Evolutionary conservation across 2,113 vertebrate species (phyloP), one percentile per base, ranked within the genome.

Genomic region (Toxotes jaculatrix): DNA sequence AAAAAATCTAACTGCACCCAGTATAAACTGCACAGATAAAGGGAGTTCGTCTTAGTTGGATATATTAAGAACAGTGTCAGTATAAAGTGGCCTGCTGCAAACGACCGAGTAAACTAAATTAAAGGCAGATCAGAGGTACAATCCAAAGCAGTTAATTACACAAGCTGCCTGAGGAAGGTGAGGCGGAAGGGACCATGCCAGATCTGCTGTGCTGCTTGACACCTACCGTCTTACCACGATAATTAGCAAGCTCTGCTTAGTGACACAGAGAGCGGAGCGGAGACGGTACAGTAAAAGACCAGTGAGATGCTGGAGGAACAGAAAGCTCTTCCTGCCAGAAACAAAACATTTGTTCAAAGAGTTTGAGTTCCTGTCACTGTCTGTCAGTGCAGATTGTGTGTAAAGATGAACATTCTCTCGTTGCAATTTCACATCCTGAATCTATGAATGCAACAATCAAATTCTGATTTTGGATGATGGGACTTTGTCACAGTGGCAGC

Each of bases 101-200:
- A 77, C 6, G 1, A 36, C 51, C 21, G 7, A 9, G 71, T 10
- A 70, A 73, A 63, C 32, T 32, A 69, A 79, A 80, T 63, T 13
- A 74, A 73, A 84, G 63, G 36, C 51, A 38, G 77, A 79, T 83
- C 70, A 82, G 47, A 74, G 34, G 68, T 45, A 68, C 59, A 75
- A 42, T 77, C 51, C 8, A 64, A 74, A 74, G 63, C 49, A 36
- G 74, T 70, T 85, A 80, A 90, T 90, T 87, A 85, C 66, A 61
- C 16, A 31, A 79, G 74, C 34, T 67, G 65, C 61, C 62, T 31
- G 56, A 74, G 36, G 70, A 49, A 83, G 80, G 63, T 70, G 71
- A 80, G 49, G 64, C 14, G 27, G 73, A 81, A 49, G 61, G 55
- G 5, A 57, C 71, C 23, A 34, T 43, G 78, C 62, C 77, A 80